Evolutionary conservation across 2,888 invertebrate species (phyloP), one percentile per base, ranked within the genome.

Genomic region (Tetramorium bicarinatum): DNA sequence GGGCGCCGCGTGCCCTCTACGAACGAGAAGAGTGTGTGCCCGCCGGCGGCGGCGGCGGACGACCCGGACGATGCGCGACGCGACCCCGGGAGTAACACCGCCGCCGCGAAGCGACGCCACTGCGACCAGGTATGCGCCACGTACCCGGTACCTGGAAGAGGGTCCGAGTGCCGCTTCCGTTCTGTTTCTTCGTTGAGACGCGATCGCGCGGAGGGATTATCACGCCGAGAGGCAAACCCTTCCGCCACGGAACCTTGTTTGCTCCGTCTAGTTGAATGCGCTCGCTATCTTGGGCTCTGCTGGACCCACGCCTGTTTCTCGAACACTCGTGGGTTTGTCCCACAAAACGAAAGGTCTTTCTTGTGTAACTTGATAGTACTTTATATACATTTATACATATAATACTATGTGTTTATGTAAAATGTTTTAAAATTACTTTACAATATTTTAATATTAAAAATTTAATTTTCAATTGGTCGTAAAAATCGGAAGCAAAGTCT

Each of bases 51-150:
- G 29, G 61, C 72, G 80, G 66, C 66, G 69, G 49, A 25, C 76
- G 56, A 80, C 61, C 72, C 59, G 80, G 80, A 61, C 34, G 66
- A 77, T 77, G 77, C 25, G 59, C 34, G 59, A 59, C 79, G 38
- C 72, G 59, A 79, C 59, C 72, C 71, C 59, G 47, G 59, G 79
- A 59, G 71, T 71, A 79, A 71, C 71, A 79, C 59, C 71, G 72
- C 59, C 72, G 79, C 47, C 71, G 79, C 72, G 72, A 79, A 79
- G 59, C 79, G 56, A 71, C 79, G 79, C 72, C 79, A 79, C 79
- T 71, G 79, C 59, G 79, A 79, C 47, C 79, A 79, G 79, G 79
- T 79, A 77, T 77, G 77, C 77, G 77, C 29, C 7, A 29, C 54
- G 52, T 67, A 77, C 54, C 54, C 52, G 77, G 44, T 56, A 29